Base-by-base conservation (phyloP, 2,888 invertebrate species). In the Balanococcus diminutus region DNA sequence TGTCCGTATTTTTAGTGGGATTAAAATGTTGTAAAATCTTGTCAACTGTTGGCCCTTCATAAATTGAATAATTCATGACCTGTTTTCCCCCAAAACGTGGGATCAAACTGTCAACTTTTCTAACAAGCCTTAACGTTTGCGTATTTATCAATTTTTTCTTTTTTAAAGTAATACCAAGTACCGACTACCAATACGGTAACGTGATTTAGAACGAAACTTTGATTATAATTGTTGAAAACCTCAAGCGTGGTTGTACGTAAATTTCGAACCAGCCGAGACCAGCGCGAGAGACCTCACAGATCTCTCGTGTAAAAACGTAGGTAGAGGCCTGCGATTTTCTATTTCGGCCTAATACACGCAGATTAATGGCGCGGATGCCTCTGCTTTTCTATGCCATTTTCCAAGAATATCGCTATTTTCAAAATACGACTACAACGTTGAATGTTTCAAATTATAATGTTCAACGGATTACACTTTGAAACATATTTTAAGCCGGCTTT, bases 21-120 rank as follows among this genome's bases (percentile, higher is more conserved):
- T 82, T 82, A 82, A 82, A 82, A 46, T 51, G 82, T 56, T 82
- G 51, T 46, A 46, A 56, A 82, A 82, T 56, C 82, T 82, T 56
- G 82, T 82, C 82, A 82, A 82, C 82, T 82, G 82, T 82, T 82
- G 82, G 51, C 51, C 82, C 31, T 46, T 39, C 82, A 82, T 82
- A 82, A 82, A 82, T 82, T 39, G 82, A 82, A 82, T 82, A 82
- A 82, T 82, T 82, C 82, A 56, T 82, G 82, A 82, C 82, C 51
- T 56, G 51, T 22, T 39, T 82, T 82, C 82, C 82, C 82, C 46
- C 82, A 51, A 46, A 75, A 82, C 51, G 25, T 82, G 28, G 82
- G 82, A 82, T 82, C 51, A 79, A 79, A 79, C 75, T 36, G 75
- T 79, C 75, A 79, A 79, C 75, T 79, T 79, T 79, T 79, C 32